phyloP scores from a whole-genome alignment of 2,888 invertebrate species.

The Archips crataeganus region DNA sequence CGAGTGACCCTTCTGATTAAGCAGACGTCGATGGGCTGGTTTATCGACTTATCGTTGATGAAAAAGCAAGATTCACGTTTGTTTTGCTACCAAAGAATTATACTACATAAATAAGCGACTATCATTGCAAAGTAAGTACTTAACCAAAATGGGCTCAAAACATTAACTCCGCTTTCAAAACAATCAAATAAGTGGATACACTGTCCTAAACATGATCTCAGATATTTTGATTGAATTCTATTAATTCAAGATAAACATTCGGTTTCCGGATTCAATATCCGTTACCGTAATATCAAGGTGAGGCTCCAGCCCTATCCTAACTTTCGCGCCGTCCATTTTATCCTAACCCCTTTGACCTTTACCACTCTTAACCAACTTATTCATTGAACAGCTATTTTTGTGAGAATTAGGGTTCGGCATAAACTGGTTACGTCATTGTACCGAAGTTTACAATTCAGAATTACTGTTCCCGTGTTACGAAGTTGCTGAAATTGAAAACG shows the following conservation, averaged over 20 bases:
- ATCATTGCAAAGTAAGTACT: no score
- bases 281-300: neutral
- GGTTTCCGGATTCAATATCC: neutral
- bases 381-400: neutral
- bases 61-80: no score
- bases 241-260: neutral
- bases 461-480: conserved; percentile 12
- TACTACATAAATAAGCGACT: no score
- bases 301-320: conserved; percentile 8
- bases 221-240: neutral
- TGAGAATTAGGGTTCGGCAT: neutral
- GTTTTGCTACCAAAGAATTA: no score
- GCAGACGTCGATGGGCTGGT: no score
- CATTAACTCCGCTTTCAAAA: no score
- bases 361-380: neutral
- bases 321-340: conserved; percentile 8
- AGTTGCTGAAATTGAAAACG: conserved; percentile 28
- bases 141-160: no score
- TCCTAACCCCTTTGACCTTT: conserved; percentile 13
- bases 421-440: conserved; percentile 7
- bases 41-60: no score
- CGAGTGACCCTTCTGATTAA: no score
- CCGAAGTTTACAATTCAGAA: conserved; percentile 25
- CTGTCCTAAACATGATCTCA: neutral
- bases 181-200: no score